Base-by-base conservation (phyloP, 2,113 vertebrate genomes). In the Cyprinodon variegatus region DNA sequence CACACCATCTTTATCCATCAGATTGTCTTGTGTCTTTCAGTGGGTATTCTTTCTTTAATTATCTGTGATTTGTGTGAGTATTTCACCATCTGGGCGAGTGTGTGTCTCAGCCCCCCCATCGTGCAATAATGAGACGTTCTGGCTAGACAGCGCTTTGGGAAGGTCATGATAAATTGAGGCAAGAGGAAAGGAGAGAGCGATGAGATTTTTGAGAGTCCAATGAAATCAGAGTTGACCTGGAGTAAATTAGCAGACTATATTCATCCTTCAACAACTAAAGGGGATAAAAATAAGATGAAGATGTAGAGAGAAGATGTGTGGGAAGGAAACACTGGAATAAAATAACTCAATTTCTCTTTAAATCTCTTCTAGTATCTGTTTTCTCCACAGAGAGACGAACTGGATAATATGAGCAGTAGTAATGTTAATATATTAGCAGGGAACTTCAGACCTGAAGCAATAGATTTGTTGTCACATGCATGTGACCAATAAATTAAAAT, bases 71-170 rank as follows among this genome's bases (percentile, higher is more conserved):
- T 65, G 45, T 53, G 65, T 48, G 71, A 15, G 14, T 39, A 3
- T 73, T 74, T 78, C 45, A 68, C 17, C 48, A 50, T 78, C 43
- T 72, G 70, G 4, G 62, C 72, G 17, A 62, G 45, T 72, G 78
- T 81, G 77, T 77, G 78, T 43, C 0, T 61, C 60, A 68, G 79
- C 57, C 45, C 74, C 37, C 90, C 87, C 36, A 61, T 39, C 45
- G 90, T 61, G 89, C 86, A 86, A 59, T 90, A 93, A 93, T 91
- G 91, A 93, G 86, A 87, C 81, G 80, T 68, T 83, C 80, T 86
- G 83, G 80, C 66, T 43, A 83, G 83, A 90, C 83, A 76, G 79
- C 80, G 83, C 75, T 77, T 83, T 59, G 83, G 88, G 89, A 92
- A 90, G 88, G 88, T 89, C 86, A 76, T 29, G 70, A 66, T 86